These are phyloP conservation scores for Lasioglossum oenotherae DNA, from an alignment of 2,888 invertebrate genomes.

Conservation along the genomic window DNA sequence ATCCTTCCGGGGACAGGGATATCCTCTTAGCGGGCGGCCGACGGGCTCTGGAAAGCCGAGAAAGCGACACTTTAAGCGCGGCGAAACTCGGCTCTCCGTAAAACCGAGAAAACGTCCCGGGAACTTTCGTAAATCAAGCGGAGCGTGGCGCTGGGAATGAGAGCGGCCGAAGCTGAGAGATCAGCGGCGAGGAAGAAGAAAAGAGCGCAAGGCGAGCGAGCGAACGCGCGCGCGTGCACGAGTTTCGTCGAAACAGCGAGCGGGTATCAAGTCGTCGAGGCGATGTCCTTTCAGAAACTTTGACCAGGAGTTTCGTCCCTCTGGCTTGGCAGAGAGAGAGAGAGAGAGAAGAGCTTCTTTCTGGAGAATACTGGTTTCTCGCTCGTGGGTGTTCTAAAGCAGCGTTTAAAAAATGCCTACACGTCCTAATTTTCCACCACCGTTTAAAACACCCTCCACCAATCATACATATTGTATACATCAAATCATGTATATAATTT, in stretches of 20 bases:
- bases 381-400: neutral
- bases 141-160: constrained; percentile 26
- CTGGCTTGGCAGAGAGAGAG: neutral
- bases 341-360: neutral
- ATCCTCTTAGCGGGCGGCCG: neutral
- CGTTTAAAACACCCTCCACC: too few relatives aligned
- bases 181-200: neutral
- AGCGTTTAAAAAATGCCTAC: neutral
- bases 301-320: neutral
- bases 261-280: constrained; percentile 4
- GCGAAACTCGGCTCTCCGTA: constrained; percentile 1
- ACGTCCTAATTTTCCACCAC: too few relatives aligned
- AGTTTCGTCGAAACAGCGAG: neutral
- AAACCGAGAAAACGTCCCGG: constrained; percentile 40
- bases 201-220: neutral
- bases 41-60: neutral
- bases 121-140: constrained; percentile 60
- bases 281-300: constrained; percentile 2
- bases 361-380: neutral
- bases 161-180: neutral
- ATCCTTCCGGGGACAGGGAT: constrained; percentile 5
- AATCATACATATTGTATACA: too few relatives aligned
- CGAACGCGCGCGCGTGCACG: neutral
- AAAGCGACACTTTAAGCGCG: neutral
- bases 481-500: too few relatives aligned